These are phyloP conservation scores for Bubo blakistoni DNA, from an alignment of 2,113 vertebrate genomes.

Conservation along the genomic window DNA sequence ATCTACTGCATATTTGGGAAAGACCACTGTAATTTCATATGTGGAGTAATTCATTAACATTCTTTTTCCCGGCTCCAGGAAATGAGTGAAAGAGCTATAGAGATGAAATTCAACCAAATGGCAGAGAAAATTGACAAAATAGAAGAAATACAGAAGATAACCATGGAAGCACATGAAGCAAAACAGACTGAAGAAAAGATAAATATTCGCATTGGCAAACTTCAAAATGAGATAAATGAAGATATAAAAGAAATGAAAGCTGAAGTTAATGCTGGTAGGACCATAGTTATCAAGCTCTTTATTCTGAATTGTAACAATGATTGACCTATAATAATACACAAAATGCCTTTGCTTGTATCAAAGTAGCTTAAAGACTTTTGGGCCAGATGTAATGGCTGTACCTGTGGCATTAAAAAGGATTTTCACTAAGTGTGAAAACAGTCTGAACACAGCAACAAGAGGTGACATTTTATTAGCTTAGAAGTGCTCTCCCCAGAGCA, in stretches of 20 bases:
- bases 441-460: neutral
- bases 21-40: neutral
- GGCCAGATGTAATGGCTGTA: neutral
- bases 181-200: slow-evolving; percentile 73
- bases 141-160: slow-evolving; percentile 74
- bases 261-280: slow-evolving; percentile 77
- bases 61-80: slow-evolving; percentile 61
- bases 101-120: slow-evolving; percentile 75
- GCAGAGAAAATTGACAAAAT: slow-evolving; percentile 75
- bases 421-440: neutral
- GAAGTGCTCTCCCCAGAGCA: neutral
- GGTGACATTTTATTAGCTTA: neutral
- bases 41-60: neutral
- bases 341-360: neutral
- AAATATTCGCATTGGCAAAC: slow-evolving; percentile 69
- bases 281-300: neutral
- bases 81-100: slow-evolving; percentile 66
- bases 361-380: neutral
- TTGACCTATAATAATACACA: neutral
- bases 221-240: slow-evolving; percentile 72
- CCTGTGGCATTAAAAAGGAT: neutral
- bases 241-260: slow-evolving; percentile 78
- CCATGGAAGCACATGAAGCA: slow-evolving; percentile 38
- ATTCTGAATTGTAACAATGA: neutral
- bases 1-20: neutral